Percentiles rank a stretch among this genome's conserved stretches.
These are phyloP conservation scores for Cyphomyrmex costatus DNA, from an alignment of 1,140 invertebrate genomes.

Conservation along the genomic window DNA sequence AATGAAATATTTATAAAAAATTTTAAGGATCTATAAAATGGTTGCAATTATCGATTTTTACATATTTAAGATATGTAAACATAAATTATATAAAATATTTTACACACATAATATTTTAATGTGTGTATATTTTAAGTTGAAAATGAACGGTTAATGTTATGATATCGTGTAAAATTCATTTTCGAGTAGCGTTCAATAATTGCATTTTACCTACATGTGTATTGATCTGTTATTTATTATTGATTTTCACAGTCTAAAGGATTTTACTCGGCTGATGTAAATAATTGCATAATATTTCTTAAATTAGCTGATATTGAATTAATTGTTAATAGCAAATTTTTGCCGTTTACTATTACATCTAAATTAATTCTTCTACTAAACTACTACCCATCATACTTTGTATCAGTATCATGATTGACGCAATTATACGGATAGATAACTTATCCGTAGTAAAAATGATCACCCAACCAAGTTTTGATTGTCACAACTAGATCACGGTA, in stretches of 20 bases:
- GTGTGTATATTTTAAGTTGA: not conserved
- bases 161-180: not conserved
- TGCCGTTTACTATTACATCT: not conserved
- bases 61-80: not conserved
- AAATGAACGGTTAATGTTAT: not conserved
- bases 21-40: not conserved
- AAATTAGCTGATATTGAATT: not conserved
- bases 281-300: not conserved
- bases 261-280: not conserved
- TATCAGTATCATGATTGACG: too few species aligned
- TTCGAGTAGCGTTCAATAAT: not conserved
- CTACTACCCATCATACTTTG: too few species aligned
- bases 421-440: too few species aligned
- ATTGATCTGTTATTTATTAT: slow-evolving; percentile 4
- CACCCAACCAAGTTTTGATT: too few species aligned
- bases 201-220: not conserved
- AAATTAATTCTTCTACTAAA: not conserved
- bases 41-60: not conserved
- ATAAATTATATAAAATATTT: not conserved
- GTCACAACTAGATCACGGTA: too few species aligned
- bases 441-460: too few species aligned
- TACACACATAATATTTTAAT: not conserved
- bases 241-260: not conserved
- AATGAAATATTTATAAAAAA: not conserved
- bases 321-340: not conserved